Evolutionary conservation across 2,113 vertebrate genomes (phyloP).

Genomic region (Brevimyrus niger): DNA sequence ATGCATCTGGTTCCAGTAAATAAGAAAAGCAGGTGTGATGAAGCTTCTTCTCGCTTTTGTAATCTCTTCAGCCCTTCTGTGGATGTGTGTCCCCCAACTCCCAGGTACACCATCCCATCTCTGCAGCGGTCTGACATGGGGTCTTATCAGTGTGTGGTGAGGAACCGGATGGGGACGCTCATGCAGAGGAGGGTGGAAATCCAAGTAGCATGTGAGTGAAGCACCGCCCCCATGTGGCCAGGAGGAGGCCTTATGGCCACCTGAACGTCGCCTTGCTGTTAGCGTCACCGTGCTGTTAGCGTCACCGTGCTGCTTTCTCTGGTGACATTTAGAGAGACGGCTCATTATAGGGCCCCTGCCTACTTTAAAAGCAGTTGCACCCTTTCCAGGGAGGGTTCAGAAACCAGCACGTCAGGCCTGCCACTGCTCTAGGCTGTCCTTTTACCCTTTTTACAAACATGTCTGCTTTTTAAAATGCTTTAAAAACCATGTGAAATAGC

Average conservation of each 20-base stretch:
- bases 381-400: background rate
- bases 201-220: conserved; percentile 71
- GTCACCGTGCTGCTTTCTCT: background rate
- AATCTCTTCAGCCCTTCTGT: background rate
- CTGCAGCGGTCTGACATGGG: conserved; percentile 59
- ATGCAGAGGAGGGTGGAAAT: conserved; percentile 66
- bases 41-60: background rate
- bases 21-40: background rate
- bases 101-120: conserved; percentile 62
- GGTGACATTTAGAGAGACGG: background rate
- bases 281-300: background rate
- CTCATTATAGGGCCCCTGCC: background rate
- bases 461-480: background rate
- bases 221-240: background rate
- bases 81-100: background rate
- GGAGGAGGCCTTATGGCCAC: background rate
- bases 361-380: background rate
- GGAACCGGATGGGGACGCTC: conserved; percentile 71
- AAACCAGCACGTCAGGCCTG: background rate
- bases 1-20: background rate
- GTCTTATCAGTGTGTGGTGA: conserved; percentile 65
- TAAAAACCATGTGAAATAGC: background rate
- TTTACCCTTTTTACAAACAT: background rate
- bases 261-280: background rate
- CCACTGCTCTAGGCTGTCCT: background rate